phyloP scores from a whole-genome alignment of 2,797 vertebrate genomes.

The Lepilemur ruficaudatus region DNA sequence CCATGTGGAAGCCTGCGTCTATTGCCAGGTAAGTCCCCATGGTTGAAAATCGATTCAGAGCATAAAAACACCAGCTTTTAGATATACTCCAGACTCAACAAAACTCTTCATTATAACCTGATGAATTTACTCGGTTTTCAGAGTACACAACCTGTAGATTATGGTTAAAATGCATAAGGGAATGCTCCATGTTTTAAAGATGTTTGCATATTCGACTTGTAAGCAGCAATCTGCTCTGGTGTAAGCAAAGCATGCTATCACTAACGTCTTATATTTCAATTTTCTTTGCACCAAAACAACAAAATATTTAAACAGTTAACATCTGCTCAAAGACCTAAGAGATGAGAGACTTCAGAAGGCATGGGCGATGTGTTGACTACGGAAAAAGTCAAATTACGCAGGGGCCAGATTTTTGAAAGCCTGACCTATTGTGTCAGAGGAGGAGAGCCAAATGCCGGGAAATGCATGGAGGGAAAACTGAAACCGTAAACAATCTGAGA shows the following conservation, averaged over 20 bases:
- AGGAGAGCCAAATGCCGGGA: constrained; percentile 48
- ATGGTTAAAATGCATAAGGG: constrained; percentile 68
- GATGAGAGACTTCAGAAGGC: constrained; percentile 43
- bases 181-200: constrained; percentile 55
- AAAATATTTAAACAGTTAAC: constrained; percentile 80
- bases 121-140: constrained; percentile 6
- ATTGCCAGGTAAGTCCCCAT: not conserved
- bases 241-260: constrained; percentile 74
- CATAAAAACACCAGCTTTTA: not conserved
- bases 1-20: not conserved
- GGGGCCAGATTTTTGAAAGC: constrained; percentile 52
- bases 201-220: constrained; percentile 60
- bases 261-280: constrained; percentile 74
- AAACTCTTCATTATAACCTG: not conserved
- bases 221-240: constrained; percentile 72
- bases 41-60: not conserved
- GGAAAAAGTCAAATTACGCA: constrained; percentile 39
- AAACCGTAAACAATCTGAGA: constrained; percentile 55
- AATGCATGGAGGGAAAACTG: constrained; percentile 47
- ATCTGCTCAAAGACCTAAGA: constrained; percentile 76
- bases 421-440: constrained; percentile 65
- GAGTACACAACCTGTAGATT: constrained; percentile 55
- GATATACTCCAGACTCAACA: not conserved
- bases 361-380: constrained; percentile 16
- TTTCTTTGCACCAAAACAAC: constrained; percentile 76